Evolutionary conservation across 1,140 invertebrate species (phyloP).

Genomic region (Oedothorax gibbosus): DNA sequence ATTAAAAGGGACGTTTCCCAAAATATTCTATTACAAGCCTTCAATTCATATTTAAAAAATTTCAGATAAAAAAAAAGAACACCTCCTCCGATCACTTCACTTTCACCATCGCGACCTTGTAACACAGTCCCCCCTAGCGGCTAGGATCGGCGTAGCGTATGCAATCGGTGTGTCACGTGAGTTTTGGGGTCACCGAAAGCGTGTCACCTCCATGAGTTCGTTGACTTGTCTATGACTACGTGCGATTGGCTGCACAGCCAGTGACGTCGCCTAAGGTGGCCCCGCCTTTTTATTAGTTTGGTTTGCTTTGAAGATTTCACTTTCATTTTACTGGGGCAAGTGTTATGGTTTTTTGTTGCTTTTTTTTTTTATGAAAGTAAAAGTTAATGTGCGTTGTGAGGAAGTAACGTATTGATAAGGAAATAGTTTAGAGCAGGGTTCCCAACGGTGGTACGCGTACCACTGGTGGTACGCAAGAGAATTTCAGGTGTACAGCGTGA

Average conservation of each 20-base stretch:
- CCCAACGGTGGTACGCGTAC: no score
- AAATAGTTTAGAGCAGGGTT: no score
- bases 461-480: no score
- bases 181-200: slow-evolving; percentile 57
- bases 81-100: slow-evolving; percentile 35
- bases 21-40: no score
- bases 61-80: not conserved
- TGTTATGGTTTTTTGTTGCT: not conserved
- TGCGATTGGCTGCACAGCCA: slow-evolving; percentile 3
- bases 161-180: slow-evolving; percentile 50
- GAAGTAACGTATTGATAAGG: no score
- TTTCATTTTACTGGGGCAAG: not conserved
- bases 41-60: not conserved
- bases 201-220: slow-evolving; percentile 52
- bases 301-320: not conserved
- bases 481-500: no score
- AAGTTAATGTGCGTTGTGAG: no score
- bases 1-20: no score
- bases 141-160: slow-evolving; percentile 49
- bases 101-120: slow-evolving; percentile 58
- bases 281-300: slow-evolving; percentile 7
- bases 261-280: slow-evolving; percentile 13
- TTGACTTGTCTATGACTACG: slow-evolving; percentile 7
- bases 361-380: no score
- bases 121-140: slow-evolving; percentile 47